Percentiles rank a stretch among this genome's conserved stretches.
Conservation (phyloP, 2,888 invertebrate species). For the Caradrina kadenii region DNA sequence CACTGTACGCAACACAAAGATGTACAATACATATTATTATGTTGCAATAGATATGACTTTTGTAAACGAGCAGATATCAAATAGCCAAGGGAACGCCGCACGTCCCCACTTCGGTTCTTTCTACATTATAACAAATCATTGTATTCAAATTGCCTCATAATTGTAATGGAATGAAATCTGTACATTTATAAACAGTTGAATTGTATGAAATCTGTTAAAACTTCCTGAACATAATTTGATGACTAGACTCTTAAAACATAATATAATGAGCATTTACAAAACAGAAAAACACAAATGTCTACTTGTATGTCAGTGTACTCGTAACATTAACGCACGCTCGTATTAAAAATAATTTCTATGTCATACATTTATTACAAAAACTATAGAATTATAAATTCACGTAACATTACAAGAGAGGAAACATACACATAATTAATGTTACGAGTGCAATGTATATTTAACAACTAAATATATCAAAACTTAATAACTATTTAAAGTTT, state of each 20-base stretch:
- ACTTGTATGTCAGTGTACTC: constrained; percentile 71
- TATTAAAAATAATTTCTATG: constrained; percentile 58
- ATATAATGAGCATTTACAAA: constrained; percentile 90
- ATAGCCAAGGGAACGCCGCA: constrained; percentile 24
- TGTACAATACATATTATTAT: constrained; percentile 58
- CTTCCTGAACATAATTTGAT: constrained; percentile 86
- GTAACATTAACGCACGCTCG: constrained; percentile 62
- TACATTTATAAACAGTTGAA: constrained; percentile 68
- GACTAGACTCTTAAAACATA: constrained; percentile 90
- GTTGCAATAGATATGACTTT: constrained; percentile 63
- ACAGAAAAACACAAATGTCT: constrained; percentile 78
- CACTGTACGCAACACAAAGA: constrained; percentile 63
- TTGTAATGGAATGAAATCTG: constrained; percentile 73
- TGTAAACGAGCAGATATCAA: constrained; percentile 54
- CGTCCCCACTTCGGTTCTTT: constrained; percentile 46
- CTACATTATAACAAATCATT: constrained; percentile 53
- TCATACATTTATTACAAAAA: constrained; percentile 56
- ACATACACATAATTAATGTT: constrained; percentile 68
- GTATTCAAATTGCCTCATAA: constrained; percentile 63
- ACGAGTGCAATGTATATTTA: constrained; percentile 78
- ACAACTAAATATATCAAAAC: constrained; percentile 77
- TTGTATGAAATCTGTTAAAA: constrained; percentile 72
- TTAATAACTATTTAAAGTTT: constrained; percentile 82
- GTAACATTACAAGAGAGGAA: constrained; percentile 62
- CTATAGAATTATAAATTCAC: constrained; percentile 58